Evolutionary conservation across 1,140 invertebrate species (phyloP), one percentile per base, ranked within the genome.

Genomic region (silkworm (Bombyx mori)): DNA sequence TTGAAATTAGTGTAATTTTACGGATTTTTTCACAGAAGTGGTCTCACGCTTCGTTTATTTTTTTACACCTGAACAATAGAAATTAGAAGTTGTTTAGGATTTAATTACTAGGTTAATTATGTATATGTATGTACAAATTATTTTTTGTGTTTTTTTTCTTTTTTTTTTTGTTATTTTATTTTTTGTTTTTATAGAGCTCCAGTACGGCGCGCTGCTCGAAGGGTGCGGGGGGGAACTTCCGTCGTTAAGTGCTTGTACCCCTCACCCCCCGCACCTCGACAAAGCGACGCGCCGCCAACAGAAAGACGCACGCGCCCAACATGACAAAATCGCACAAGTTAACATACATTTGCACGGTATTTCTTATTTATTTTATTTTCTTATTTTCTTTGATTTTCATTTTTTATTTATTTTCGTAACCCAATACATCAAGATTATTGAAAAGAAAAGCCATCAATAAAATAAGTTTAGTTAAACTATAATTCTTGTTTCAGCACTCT

Each of bases 261-360:
- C 78, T 61, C 76, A 86, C 66, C 88, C 85, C 58, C 87, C 88
- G 58, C 86, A 87, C 81, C 79, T 84, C 57, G 81, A 82, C 72
- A 80, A 78, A 54, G 69, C 71, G 70, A 73, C 73, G 69, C 88
- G 88, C 69, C 88, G 88, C 73, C 89, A 75, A 60, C 91, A 91
- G 75, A 92, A 91, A 76, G 84, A 91, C 65, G 89, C 90, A 59
- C 91, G 91, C 53, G 90, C 90, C 60, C 89, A 91, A 66, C 86
- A 94, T 58, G 93, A 95, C 69, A 93, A 93, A 88, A 89, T 95
- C 69, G 91, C 92, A 65, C 92, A 94, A 87, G 92, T 95, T 89
- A 95, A 94, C 90, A 94, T 96, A 80, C 95, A 97, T 85, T 90
- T 95, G 75, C 94, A 96, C 89, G 95, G 95, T 96, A 93, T 71